phyloP scores from a whole-genome alignment of 37 sponge, comb jelly and placozoan species.

The Tethya wilhelma region DNA sequence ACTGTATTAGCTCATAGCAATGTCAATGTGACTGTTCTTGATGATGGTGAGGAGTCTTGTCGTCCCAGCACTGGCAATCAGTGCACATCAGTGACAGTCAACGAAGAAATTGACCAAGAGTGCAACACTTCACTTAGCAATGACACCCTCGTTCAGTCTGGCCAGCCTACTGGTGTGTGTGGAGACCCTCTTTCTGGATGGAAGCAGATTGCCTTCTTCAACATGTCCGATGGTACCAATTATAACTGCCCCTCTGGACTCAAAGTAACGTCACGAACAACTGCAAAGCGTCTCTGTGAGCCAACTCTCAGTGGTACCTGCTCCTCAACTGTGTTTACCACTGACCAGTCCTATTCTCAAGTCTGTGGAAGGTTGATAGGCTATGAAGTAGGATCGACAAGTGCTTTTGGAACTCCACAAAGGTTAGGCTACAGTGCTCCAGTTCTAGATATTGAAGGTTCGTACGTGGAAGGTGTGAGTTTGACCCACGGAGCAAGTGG shows the following conservation, averaged over 20 bases:
- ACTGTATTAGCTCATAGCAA: too few species aligned
- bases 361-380: slow-evolving; percentile 24
- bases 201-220: not conserved
- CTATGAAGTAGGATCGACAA: not conserved
- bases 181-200: too few species aligned
- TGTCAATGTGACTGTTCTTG: too few species aligned
- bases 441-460: not conserved
- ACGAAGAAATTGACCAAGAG: too few species aligned
- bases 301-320: not conserved
- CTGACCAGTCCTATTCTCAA: not conserved
- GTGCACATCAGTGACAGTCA: too few species aligned
- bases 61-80: too few species aligned
- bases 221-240: not conserved
- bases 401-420: not conserved
- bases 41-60: too few species aligned
- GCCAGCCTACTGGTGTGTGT: too few species aligned
- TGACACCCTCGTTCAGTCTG: too few species aligned
- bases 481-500: slow-evolving; percentile 1
- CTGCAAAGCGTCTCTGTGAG: not conserved
- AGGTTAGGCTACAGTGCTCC: not conserved
- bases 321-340: not conserved
- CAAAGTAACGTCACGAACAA: not conserved
- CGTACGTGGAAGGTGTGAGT: slow-evolving; percentile 14
- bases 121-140: too few species aligned
- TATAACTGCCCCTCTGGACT: not conserved